A percentile compares a stretch with the other conserved stretches of the same genome.
Evolutionary conservation across 1,140 invertebrate genomes (phyloP).

Genomic region (Drosophila elegans): DNA sequence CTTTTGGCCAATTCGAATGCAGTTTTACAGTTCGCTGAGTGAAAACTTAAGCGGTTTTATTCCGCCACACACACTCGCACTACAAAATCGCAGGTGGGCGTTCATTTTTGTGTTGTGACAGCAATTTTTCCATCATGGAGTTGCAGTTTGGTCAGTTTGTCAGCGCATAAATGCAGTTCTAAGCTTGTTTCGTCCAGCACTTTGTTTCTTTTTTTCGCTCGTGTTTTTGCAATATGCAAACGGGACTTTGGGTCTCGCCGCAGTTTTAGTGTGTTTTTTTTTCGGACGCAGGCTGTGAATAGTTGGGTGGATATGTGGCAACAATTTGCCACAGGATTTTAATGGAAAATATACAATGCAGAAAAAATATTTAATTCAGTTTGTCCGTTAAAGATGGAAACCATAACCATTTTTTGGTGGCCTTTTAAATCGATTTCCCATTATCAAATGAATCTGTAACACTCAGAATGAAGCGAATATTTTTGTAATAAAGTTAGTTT

Average conservation of each 20-base stretch:
- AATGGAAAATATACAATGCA: constrained; percentile 74
- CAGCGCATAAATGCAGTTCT: constrained; percentile 78
- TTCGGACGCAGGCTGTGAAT: background rate
- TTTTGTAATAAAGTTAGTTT: constrained; percentile 7
- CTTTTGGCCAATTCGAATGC: constrained; percentile 65
- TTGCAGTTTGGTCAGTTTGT: constrained; percentile 73
- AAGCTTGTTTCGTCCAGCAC: constrained; percentile 64
- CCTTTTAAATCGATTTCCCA: background rate
- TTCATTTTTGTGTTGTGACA: constrained; percentile 74
- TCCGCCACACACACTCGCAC: constrained; percentile 19
- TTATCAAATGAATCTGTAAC: background rate
- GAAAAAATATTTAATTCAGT: constrained; percentile 73
- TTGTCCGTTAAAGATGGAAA: constrained; percentile 28
- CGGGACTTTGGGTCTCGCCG: constrained; percentile 33
- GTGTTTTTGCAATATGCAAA: constrained; percentile 68
- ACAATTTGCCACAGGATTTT: constrained; percentile 71
- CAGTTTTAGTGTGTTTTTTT: constrained; percentile 33
- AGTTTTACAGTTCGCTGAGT: constrained; percentile 79
- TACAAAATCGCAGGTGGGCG: constrained; percentile 14
- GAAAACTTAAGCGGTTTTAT: constrained; percentile 79
- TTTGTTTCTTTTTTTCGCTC: constrained; percentile 21
- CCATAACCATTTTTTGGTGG: constrained; percentile 14
- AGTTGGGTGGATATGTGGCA: constrained; percentile 26
- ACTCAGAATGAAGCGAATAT: constrained; percentile 1
- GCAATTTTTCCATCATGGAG: constrained; percentile 69